Evolutionary conservation across 2,888 invertebrate species (phyloP).

Genomic region (Standfussiana lucernea): DNA sequence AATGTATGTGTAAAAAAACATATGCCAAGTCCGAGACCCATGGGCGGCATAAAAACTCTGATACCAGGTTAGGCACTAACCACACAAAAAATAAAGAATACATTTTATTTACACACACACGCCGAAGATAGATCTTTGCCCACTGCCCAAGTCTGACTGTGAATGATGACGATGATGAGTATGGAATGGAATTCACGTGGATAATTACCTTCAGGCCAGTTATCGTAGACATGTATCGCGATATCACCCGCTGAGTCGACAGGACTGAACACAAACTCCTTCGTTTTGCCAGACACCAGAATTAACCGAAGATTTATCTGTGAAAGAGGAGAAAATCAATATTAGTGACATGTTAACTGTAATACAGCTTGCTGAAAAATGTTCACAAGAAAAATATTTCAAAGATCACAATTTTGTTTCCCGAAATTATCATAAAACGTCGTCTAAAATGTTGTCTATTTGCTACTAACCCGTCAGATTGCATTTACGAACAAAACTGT

Average conservation of each 20-base stretch:
- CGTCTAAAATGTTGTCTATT: not conserved
- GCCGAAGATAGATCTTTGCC: not conserved
- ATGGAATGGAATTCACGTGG: slow-evolving; percentile 6
- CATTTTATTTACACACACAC: not conserved
- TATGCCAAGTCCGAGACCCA: too few species aligned
- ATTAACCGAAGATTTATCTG: slow-evolving; percentile 99
- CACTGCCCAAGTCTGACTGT: not conserved
- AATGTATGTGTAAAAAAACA: too few species aligned
- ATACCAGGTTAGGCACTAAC: too few species aligned
- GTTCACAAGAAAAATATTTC: not conserved
- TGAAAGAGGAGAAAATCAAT: slow-evolving; percentile 9
- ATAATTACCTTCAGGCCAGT: slow-evolving; percentile 98
- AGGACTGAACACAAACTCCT: slow-evolving; percentile 99
- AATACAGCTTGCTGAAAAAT: not conserved
- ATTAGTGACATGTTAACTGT: slow-evolving; percentile 2
- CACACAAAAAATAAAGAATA: too few species aligned
- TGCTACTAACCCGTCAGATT: not conserved
- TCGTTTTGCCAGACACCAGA: slow-evolving; percentile 99
- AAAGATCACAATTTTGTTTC: not conserved
- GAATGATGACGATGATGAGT: slow-evolving; percentile 2
- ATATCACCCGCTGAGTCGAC: slow-evolving; percentile 99
- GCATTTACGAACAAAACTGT: not conserved
- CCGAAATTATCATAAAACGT: not conserved
- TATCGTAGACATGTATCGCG: slow-evolving; percentile 99
- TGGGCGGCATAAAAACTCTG: too few species aligned